Evolutionary conservation across 2,888 invertebrate species (phyloP).

Genomic region (Dicyrtoma fusca): DNA sequence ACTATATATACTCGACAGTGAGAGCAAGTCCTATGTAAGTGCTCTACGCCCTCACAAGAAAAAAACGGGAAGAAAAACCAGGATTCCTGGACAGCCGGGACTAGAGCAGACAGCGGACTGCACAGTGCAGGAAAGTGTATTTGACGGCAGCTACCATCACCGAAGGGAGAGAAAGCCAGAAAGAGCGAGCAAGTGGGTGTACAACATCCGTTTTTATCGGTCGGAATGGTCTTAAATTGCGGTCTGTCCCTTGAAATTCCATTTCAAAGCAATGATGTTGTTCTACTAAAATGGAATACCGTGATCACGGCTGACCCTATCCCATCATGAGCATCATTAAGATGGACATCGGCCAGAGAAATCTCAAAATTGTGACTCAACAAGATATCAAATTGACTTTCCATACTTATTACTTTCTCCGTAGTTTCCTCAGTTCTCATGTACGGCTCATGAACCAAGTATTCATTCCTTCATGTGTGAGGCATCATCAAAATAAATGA

Average conservation of each 20-base stretch:
- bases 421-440: no score
- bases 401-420: no score
- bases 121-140: no score
- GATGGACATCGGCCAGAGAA: neutral
- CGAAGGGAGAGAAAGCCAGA: neutral
- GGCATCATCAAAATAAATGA: no score
- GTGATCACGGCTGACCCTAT: slow-evolving; percentile 55
- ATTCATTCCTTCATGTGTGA: no score
- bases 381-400: no score
- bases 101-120: slow-evolving; percentile 15
- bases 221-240: slow-evolving; percentile 41
- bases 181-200: neutral
- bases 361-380: no score
- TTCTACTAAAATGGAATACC: slow-evolving; percentile 56
- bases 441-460: no score
- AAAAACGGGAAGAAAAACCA: slow-evolving; percentile 6
- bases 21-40: no score
- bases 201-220: slow-evolving; percentile 35
- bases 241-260: slow-evolving; percentile 35
- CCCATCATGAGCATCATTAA: neutral
- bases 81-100: neutral
- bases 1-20: no score
- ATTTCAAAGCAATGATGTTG: slow-evolving; percentile 15
- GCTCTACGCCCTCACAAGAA: neutral
- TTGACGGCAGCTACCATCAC: no score